Percentiles rank a stretch among this genome's conserved stretches.
phyloP scores from a whole-genome alignment of 2,797 vertebrate genomes.

The Lacerta viridis region DNA sequence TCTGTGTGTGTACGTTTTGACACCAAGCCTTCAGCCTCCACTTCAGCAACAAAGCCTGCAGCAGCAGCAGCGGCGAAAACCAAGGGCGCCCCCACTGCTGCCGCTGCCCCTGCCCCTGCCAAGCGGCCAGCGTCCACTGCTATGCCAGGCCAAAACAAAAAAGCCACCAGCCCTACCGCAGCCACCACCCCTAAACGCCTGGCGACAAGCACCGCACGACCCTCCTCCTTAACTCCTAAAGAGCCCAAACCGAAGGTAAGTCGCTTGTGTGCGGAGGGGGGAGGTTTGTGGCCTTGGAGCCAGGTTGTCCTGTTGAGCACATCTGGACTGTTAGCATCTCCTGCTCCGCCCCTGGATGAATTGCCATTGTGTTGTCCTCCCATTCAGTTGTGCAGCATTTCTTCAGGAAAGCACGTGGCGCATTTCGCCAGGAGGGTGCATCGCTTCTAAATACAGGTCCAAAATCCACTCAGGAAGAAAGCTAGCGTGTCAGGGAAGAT shows the following conservation, averaged over 20 bases:
- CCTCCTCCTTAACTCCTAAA: constrained; percentile 80
- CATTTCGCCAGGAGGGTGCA: background rate
- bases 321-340: background rate
- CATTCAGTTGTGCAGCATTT: no score
- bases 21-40: constrained; percentile 81
- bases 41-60: constrained; percentile 79
- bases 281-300: no score
- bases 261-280: rapidly evolving
- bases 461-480: no score
- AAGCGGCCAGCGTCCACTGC: constrained; percentile 84
- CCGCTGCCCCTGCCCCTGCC: constrained; percentile 78
- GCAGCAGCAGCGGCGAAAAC: constrained; percentile 76
- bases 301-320: no score
- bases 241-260: constrained; percentile 93
- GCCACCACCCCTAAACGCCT: constrained; percentile 84
- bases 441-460: background rate
- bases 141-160: constrained; percentile 85
- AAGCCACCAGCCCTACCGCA: constrained; percentile 78
- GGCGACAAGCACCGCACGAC: constrained; percentile 74
- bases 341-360: background rate
- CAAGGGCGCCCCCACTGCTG: constrained; percentile 81
- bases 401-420: background rate
- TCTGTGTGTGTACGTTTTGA: constrained; percentile 68
- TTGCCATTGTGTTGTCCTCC: background rate
- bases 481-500: background rate